These are phyloP conservation scores for Mythimna loreyi DNA, from an alignment of 2,888 invertebrate genomes.

Conservation along the genomic window DNA sequence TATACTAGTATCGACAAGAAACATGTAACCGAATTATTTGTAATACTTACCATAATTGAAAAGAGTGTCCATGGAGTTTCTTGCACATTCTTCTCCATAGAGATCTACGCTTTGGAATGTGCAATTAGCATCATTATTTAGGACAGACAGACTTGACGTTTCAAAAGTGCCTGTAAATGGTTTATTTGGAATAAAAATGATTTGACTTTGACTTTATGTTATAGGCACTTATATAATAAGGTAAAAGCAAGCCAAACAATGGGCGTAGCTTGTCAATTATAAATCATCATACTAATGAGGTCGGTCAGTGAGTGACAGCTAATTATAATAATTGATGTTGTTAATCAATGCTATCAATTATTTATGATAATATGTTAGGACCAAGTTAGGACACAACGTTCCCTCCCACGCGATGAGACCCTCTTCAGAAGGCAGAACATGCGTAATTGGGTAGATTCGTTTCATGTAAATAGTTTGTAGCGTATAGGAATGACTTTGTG, in stretches of 20 bases:
- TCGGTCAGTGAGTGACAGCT: conserved; percentile 32
- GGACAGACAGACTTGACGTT: too few species aligned
- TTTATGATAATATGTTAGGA: conserved; percentile 10
- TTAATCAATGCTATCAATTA: conserved; percentile 34
- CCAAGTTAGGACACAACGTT: neutral
- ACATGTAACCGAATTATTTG: too few species aligned
- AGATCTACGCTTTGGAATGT: too few species aligned
- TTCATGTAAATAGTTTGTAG: neutral
- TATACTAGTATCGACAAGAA: too few species aligned
- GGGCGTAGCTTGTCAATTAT: conserved; percentile 4
- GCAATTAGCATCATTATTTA: too few species aligned
- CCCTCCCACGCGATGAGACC: neutral
- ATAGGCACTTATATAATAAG: neutral
- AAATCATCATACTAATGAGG: conserved; percentile 29
- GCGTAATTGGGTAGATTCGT: neutral
- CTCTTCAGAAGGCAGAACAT: neutral
- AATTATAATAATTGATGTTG: conserved; percentile 34
- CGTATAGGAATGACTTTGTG: neutral
- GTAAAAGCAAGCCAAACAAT: rapidly evolving
- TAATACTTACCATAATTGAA: too few species aligned
- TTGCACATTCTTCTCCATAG: too few species aligned
- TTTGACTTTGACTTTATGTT: too few species aligned
- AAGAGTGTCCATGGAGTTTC: too few species aligned
- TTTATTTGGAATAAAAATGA: too few species aligned
- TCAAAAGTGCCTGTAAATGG: too few species aligned